Conservation (phyloP, 2,797 vertebrate species). For the Cichlasoma orientale region DNA sequence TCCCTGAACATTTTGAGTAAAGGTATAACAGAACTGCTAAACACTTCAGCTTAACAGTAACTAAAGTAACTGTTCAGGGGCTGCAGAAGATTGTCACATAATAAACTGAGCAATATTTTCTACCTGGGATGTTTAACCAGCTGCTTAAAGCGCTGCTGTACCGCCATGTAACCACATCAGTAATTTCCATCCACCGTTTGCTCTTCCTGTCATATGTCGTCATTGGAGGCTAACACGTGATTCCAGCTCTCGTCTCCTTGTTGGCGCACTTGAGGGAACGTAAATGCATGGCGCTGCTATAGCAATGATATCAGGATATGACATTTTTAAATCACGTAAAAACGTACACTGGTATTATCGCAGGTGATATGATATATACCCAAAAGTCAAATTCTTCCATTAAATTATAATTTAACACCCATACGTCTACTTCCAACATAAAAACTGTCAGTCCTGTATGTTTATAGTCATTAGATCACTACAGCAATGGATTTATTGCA, state of each 20-base stretch:
- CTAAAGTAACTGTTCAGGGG: not conserved
- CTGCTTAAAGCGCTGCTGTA: not conserved
- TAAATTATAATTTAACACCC: not conserved
- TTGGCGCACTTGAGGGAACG: rapidly evolving
- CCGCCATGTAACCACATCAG: not conserved
- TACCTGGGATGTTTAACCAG: not conserved
- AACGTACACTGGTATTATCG: not conserved
- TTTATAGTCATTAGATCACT: not conserved
- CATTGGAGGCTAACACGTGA: not conserved
- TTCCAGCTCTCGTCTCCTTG: not conserved
- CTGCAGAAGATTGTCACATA: not conserved
- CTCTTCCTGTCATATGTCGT: not conserved
- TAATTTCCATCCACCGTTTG: not conserved
- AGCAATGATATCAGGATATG: not conserved
- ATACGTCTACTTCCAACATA: not conserved
- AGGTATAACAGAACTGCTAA: not conserved
- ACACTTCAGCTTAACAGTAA: not conserved
- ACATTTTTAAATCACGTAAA: not conserved
- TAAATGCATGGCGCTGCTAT: not conserved
- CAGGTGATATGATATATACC: not conserved
- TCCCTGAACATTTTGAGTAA: not conserved
- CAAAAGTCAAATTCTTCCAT: not conserved
- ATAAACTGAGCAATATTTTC: not conserved
- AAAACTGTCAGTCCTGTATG: not conserved
- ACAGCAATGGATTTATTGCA: conserved; percentile 1